Conservation (phyloP, 2,797 vertebrate genomes). For the Telmatherina bonti region DNA sequence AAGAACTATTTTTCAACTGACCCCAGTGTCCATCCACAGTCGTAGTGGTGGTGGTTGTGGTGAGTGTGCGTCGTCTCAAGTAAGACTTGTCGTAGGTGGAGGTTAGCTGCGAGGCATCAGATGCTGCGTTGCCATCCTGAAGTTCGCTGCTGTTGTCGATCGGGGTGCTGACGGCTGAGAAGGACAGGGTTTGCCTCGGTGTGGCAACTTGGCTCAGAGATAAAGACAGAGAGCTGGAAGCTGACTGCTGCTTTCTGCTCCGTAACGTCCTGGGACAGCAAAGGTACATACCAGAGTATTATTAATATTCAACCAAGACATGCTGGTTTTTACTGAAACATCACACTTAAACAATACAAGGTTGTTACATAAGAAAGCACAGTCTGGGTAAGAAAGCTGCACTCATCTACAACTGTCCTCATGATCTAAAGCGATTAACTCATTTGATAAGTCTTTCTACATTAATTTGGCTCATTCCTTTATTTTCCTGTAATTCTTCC, state of each 20-base stretch:
- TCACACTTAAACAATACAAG: neutral
- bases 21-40: slow-evolving; percentile 68
- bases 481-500: neutral
- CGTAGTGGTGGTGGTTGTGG: slow-evolving; percentile 51
- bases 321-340: neutral
- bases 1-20: slow-evolving; percentile 49
- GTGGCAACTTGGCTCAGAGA: slow-evolving; percentile 71
- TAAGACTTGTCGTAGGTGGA: slow-evolving; percentile 83
- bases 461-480: neutral
- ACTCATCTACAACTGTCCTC: neutral
- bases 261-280: slow-evolving; percentile 66
- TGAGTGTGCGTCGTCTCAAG: slow-evolving; percentile 84
- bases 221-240: slow-evolving; percentile 61
- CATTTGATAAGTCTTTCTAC: neutral
- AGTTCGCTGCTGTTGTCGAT: slow-evolving; percentile 40
- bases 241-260: slow-evolving; percentile 78
- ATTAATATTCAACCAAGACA: neutral
- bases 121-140: slow-evolving; percentile 63
- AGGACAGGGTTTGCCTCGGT: slow-evolving; percentile 68
- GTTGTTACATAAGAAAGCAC: no score
- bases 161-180: slow-evolving; percentile 70
- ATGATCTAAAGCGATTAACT: neutral
- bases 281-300: slow-evolving; percentile 9
- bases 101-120: slow-evolving; percentile 71
- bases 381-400: no score